Evolutionary conservation across 2,888 invertebrate species (phyloP).

Genomic region (Metalampra italica): DNA sequence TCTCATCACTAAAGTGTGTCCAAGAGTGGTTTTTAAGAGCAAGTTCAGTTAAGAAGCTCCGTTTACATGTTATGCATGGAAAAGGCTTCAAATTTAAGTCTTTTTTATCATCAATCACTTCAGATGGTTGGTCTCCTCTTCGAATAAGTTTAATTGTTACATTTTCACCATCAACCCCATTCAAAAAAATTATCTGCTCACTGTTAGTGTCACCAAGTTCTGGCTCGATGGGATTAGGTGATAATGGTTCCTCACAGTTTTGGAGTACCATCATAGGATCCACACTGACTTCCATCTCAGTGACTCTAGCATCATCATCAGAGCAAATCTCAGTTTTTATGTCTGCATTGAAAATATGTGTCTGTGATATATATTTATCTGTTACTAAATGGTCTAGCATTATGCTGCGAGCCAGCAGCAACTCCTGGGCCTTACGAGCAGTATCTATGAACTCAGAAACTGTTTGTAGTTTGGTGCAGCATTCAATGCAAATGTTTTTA

Average conservation of each 20-base stretch:
- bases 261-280: conserved; percentile 84
- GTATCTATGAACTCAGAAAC: conserved; percentile 83
- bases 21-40: conserved; percentile 81
- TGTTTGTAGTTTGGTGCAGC: conserved; percentile 81
- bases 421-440: conserved; percentile 81
- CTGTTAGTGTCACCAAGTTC: conserved; percentile 18
- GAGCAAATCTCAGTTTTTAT: conserved; percentile 22
- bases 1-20: conserved; percentile 65
- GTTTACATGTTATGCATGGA: conserved; percentile 74
- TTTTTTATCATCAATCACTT: conserved; percentile 18
- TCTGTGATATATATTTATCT: conserved; percentile 12
- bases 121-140: not conserved
- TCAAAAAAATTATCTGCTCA: conserved; percentile 39
- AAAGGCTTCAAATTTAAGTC: conserved; percentile 59
- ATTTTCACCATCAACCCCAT: conserved; percentile 36
- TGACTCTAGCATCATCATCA: conserved; percentile 45
- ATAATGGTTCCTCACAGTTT: conserved; percentile 64
- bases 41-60: conserved; percentile 77
- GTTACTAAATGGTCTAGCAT: conserved; percentile 54
- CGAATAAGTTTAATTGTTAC: conserved; percentile 57
- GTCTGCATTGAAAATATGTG: conserved; percentile 14
- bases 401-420: conserved; percentile 57
- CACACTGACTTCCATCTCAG: conserved; percentile 82
- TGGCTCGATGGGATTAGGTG: conserved; percentile 22
- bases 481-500: conserved; percentile 82